These are phyloP conservation scores for Pristis pectinata DNA, from an alignment of 2,797 vertebrate species.

Conservation along the genomic window DNA sequence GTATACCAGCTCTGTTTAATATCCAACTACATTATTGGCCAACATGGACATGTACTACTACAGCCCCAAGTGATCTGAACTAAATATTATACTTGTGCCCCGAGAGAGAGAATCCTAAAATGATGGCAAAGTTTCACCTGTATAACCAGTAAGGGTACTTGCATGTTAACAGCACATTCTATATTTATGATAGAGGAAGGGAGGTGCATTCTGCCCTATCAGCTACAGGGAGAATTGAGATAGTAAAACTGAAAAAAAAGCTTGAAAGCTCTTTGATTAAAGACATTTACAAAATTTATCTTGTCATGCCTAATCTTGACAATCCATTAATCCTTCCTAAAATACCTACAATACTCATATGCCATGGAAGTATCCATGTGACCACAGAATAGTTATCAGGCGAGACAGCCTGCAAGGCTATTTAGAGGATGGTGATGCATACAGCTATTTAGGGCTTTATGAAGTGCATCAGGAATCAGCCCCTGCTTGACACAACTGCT, in stretches of 20 bases:
- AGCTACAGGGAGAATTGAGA: background rate
- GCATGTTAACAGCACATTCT: background rate
- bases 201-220: background rate
- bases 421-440: background rate
- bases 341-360: background rate
- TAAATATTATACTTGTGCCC: background rate
- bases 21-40: background rate
- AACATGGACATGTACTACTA: background rate
- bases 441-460: background rate
- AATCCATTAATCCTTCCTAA: slow-evolving; percentile 21
- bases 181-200: background rate
- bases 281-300: background rate
- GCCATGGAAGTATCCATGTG: background rate
- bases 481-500: background rate
- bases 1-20: background rate
- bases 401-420: slow-evolving; percentile 4
- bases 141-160: background rate
- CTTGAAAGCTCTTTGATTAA: background rate
- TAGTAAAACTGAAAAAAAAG: background rate
- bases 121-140: background rate
- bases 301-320: background rate
- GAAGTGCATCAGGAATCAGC: slow-evolving; percentile 5
- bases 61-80: background rate
- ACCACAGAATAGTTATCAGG: background rate
- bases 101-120: background rate